A percentile compares a stretch with the other conserved stretches of the same genome.
These are phyloP conservation scores for Brachionus sp. DNA, from an alignment of 1,140 invertebrate genomes.

Conservation along the genomic window DNA sequence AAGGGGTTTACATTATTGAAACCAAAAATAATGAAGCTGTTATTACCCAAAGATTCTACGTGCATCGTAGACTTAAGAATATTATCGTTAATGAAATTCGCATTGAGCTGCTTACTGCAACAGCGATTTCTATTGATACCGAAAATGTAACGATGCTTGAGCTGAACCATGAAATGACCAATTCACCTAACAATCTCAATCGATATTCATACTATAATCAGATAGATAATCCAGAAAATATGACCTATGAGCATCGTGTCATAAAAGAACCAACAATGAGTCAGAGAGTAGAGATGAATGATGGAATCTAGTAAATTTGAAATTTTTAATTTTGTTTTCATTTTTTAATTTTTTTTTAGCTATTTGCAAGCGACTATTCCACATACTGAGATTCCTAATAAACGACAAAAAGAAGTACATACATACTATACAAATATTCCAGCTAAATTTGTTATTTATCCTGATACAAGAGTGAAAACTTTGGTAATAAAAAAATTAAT, in stretches of 20 bases:
- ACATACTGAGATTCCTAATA: constrained; percentile 4
- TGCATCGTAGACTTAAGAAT: constrained; percentile 15
- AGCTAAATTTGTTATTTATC: constrained; percentile 35
- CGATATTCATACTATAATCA: constrained; percentile 5
- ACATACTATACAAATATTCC: constrained; percentile 40
- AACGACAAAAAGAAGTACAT: constrained; percentile 40
- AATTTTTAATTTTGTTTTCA: neutral
- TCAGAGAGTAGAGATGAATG: constrained; percentile 4
- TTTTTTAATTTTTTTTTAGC: constrained; percentile 9
- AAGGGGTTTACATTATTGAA: constrained; percentile 1
- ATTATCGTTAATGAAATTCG: constrained; percentile 36
- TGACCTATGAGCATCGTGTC: neutral
- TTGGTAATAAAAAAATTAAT: neutral
- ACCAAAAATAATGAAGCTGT: constrained; percentile 19
- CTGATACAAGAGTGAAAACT: constrained; percentile 3
- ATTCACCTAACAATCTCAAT: neutral
- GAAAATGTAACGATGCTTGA: constrained; percentile 23
- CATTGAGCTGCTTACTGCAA: neutral
- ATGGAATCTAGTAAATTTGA: constrained; percentile 26
- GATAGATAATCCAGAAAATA: constrained; percentile 26
- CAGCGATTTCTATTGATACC: neutral
- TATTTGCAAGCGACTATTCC: constrained; percentile 32
- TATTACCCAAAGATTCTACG: constrained; percentile 14
- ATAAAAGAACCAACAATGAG: neutral
- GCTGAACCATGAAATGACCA: neutral